Evolutionary conservation across 2,113 vertebrate species (phyloP), one percentile per base, ranked within the genome.

Genomic region (Cavia porcellus): DNA sequence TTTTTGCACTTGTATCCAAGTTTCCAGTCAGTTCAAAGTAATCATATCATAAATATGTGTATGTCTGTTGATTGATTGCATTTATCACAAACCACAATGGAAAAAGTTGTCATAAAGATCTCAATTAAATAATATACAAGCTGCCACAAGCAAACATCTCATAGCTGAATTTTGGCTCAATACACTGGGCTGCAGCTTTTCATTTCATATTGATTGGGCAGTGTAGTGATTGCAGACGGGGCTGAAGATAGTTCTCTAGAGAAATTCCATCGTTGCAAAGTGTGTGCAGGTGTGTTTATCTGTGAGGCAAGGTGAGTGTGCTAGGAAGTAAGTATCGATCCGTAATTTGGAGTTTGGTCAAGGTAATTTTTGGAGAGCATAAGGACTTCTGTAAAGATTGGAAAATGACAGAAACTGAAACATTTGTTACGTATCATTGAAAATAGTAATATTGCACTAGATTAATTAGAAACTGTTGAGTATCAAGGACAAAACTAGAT

Each of bases 201-300:
- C 95, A 97, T 97, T 97, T 97, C 32, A 0, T 97, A 98, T 98
- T 98, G 98, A 98, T 98, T 97, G 93, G n/a, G 83, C n/a, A 96
- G 96, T 86, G 95, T 97, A 75, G 97, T 35, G 95, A 98, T 97
- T 96, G 61, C 38, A 97, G 92, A 96, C 85, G 92, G 93, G 89
- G 35, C 92, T 97, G 97, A 57, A 42, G 90, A 96, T 97, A 87
- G 70, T 85, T 95, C 95, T 98, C 38, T 0, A 47, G 92, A 95
- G 97, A 98, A 98, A 96, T 86, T 95, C 79, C 70, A 50, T 96
- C 75, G 42, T 2, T 95, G 92, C 9, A 12, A 11, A 42, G 84
- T 68, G 28, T 68, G 42, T 75, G 24, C 35, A 57, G 11, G 64
- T 79, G 25, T 75, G 64, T 89, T 92, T 93, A 62, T 80, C 61